These are phyloP conservation scores for Icerya purchasi DNA, from an alignment of 2,888 invertebrate genomes.

Conservation along the genomic window DNA sequence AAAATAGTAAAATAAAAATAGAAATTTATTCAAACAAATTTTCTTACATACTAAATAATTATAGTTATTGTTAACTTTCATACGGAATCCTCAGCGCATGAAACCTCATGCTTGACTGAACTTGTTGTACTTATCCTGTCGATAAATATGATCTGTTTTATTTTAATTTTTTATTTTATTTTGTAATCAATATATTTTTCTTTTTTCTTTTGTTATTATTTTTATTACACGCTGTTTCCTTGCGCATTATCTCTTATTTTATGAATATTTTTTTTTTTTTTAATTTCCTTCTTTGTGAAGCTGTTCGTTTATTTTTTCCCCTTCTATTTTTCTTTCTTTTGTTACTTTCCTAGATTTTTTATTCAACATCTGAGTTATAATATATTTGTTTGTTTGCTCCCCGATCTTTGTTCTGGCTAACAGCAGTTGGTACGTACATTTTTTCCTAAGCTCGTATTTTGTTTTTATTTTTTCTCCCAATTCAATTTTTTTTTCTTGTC, in stretches of 20 bases:
- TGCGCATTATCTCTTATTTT: background rate
- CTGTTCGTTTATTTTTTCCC: background rate
- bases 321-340: background rate
- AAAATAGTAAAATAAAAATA: too few species aligned
- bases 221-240: too few species aligned
- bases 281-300: background rate
- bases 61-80: too few species aligned
- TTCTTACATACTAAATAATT: too few species aligned
- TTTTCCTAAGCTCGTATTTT: background rate
- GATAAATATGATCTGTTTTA: too few species aligned
- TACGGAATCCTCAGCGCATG: too few species aligned
- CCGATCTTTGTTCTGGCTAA: background rate
- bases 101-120: too few species aligned
- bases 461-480: background rate
- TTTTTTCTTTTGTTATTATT: too few species aligned
- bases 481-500: background rate
- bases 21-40: too few species aligned
- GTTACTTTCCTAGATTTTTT: background rate
- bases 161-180: too few species aligned
- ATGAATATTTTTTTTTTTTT: background rate
- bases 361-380: background rate
- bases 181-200: too few species aligned
- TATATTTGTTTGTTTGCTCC: background rate
- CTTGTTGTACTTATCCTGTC: too few species aligned
- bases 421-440: background rate